Conservation (phyloP, 1,140 invertebrate species). For the Cephus cinctus region DNA sequence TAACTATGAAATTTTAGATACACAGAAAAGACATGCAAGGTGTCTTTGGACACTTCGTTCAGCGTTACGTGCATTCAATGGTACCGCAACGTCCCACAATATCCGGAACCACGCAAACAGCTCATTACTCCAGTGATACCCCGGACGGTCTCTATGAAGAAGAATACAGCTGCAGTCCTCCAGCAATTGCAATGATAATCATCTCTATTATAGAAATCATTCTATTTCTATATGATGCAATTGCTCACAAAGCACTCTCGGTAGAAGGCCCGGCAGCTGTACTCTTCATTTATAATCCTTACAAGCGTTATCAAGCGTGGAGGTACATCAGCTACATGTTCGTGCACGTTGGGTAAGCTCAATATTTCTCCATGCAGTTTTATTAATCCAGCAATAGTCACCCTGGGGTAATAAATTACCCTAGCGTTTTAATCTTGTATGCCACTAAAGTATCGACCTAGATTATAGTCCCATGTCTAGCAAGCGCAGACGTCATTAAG, state of each 20-base stretch:
- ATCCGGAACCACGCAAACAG: conserved; percentile 19
- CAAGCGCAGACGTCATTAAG: no score
- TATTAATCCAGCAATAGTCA: no score
- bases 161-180: conserved; percentile 83
- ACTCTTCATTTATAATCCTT: conserved; percentile 88
- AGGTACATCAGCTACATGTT: conserved; percentile 95
- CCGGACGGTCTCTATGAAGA: conserved; percentile 79
- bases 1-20: conserved; percentile 44
- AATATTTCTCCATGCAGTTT: no score
- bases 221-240: conserved; percentile 68
- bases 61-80: conserved; percentile 56
- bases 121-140: conserved; percentile 53
- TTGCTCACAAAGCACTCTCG: conserved; percentile 35
- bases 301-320: conserved; percentile 85
- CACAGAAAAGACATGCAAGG: conserved; percentile 61
- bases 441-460: no score
- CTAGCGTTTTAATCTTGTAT: no score
- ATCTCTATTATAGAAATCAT: conserved; percentile 72
- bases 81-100: conserved; percentile 51
- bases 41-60: conserved; percentile 60
- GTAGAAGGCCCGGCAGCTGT: conserved; percentile 71
- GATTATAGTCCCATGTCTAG: no score
- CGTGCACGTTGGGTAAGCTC: conserved; percentile 86
- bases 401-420: no score
- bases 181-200: conserved; percentile 82